phyloP scores from a whole-genome alignment of 2,113 vertebrate species.

The Ameiurus melas region DNA sequence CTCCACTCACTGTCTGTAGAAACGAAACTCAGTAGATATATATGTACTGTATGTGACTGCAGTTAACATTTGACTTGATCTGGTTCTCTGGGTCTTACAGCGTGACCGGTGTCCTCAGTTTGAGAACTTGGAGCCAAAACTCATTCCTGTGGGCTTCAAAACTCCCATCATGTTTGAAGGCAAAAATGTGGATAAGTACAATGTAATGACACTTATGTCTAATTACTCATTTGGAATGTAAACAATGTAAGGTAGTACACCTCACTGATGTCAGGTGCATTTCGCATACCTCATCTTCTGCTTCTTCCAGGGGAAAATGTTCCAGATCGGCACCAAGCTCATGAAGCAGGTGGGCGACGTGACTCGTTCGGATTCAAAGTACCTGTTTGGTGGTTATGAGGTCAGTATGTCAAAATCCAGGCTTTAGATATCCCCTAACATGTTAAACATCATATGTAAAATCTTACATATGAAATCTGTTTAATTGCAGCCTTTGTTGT shows the following conservation, averaged over 20 bases:
- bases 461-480: neutral
- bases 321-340: slow-evolving; percentile 71
- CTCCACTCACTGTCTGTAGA: neutral
- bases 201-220: slow-evolving; percentile 57
- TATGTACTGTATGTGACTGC: neutral
- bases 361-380: slow-evolving; percentile 52
- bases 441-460: neutral
- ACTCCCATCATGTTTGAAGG: slow-evolving; percentile 83
- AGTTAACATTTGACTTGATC: neutral
- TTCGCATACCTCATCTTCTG: no score
- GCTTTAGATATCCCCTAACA: neutral
- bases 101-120: slow-evolving; percentile 86
- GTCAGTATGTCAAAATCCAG: slow-evolving; percentile 54
- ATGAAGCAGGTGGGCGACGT: slow-evolving; percentile 66
- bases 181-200: slow-evolving; percentile 76
- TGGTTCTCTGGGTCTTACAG: slow-evolving; percentile 61
- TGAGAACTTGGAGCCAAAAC: slow-evolving; percentile 74
- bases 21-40: neutral
- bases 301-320: slow-evolving; percentile 58
- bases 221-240: neutral
- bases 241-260: neutral
- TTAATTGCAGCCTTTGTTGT: neutral
- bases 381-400: slow-evolving; percentile 68
- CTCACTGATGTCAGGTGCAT: neutral
- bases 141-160: slow-evolving; percentile 81